A percentile compares a stretch with the other conserved stretches of the same genome.
These are phyloP conservation scores for Dufourea novaeangliae DNA, from an alignment of 1,140 invertebrate species.

Conservation along the genomic window DNA sequence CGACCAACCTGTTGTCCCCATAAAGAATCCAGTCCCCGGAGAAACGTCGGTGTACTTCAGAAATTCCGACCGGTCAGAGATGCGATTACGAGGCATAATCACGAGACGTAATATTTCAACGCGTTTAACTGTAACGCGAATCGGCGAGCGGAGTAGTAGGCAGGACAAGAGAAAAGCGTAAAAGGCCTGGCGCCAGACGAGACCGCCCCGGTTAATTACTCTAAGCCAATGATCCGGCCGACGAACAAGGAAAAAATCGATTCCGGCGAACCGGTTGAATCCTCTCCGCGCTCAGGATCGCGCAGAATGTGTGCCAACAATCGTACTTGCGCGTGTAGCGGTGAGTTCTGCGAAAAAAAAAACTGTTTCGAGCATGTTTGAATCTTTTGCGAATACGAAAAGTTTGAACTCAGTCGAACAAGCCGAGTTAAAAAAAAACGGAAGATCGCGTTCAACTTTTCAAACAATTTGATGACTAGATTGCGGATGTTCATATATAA, in stretches of 20 bases:
- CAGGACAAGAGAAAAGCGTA: neutral
- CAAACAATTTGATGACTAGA: no score
- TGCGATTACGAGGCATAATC: neutral
- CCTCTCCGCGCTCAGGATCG: neutral
- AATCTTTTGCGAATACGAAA: no score
- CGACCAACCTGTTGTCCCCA: neutral
- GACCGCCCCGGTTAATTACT: slow-evolving; percentile 19
- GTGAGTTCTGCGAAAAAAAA: no score
- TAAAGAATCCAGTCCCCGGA: neutral
- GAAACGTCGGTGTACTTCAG: neutral
- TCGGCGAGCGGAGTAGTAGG: neutral
- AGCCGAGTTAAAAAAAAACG: no score
- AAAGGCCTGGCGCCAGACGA: slow-evolving; percentile 1
- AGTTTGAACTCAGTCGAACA: no score
- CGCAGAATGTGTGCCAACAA: slow-evolving; percentile 53
- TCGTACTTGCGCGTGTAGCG: slow-evolving; percentile 18
- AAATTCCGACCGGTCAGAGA: neutral
- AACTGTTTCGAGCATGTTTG: no score
- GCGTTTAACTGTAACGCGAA: neutral
- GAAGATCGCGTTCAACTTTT: no score
- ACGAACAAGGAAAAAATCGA: slow-evolving; percentile 2
- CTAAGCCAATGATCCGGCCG: neutral
- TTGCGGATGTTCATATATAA: no score
- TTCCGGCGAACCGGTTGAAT: slow-evolving; percentile 24
- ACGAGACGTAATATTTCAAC: slow-evolving; percentile 1